Conservation (phyloP, 2,888 invertebrate genomes). For the Polymixis lichenea region DNA sequence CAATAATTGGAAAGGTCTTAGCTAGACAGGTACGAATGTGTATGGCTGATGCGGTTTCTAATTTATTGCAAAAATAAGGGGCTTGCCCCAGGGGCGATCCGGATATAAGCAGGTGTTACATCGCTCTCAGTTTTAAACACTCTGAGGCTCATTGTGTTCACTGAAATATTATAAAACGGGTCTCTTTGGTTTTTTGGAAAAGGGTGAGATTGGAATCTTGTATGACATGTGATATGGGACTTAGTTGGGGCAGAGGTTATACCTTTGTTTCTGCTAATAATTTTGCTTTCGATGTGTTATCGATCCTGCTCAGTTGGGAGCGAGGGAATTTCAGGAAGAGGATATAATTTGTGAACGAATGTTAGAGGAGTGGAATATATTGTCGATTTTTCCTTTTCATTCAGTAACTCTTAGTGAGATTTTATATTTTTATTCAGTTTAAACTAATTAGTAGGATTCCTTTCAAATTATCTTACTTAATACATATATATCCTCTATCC, state of each 20-base stretch:
- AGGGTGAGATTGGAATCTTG: conserved; percentile 69
- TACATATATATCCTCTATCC: no score
- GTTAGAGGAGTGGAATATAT: neutral
- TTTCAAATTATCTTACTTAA: neutral
- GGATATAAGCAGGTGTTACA: conserved; percentile 73
- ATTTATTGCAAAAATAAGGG: conserved; percentile 79
- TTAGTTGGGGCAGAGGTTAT: conserved; percentile 49
- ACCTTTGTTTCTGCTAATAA: conserved; percentile 56
- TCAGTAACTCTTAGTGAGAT: neutral
- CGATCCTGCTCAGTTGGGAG: conserved; percentile 34
- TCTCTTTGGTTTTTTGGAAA: conserved; percentile 70
- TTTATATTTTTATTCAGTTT: neutral
- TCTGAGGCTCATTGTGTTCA: conserved; percentile 70
- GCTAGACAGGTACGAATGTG: conserved; percentile 69
- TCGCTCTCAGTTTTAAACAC: conserved; percentile 64
- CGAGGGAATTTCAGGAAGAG: neutral
- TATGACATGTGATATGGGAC: conserved; percentile 65
- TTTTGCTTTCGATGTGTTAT: conserved; percentile 56
- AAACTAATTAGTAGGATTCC: neutral
- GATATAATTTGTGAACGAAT: conserved; percentile 30
- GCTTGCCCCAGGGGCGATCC: conserved; percentile 59
- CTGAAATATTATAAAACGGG: conserved; percentile 74
- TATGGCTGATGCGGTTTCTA: conserved; percentile 73
- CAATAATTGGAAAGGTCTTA: conserved; percentile 73
- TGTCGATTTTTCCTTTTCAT: neutral